Percentiles rank a stretch among this genome's conserved stretches.
Conservation (phyloP, 1,140 invertebrate species). For the Galleria mellonella region DNA sequence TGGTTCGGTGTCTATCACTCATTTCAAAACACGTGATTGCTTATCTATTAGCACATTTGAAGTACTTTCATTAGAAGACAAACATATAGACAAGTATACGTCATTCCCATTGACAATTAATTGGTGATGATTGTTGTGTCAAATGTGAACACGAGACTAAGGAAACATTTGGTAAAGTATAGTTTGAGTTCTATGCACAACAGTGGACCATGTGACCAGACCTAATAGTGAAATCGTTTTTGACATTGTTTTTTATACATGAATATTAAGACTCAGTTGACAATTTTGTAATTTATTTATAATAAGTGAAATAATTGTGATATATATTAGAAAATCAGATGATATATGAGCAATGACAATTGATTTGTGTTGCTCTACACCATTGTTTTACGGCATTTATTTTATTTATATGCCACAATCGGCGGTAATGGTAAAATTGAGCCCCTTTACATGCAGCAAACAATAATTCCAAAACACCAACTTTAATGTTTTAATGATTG, state of each 20-base stretch:
- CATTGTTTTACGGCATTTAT: slow-evolving; percentile 35
- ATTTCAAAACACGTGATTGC: slow-evolving; percentile 22
- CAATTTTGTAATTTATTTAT: slow-evolving; percentile 72
- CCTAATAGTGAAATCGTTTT: slow-evolving; percentile 59
- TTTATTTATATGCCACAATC: slow-evolving; percentile 34
- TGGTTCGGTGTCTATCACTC: slow-evolving; percentile 20
- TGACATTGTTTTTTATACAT: slow-evolving; percentile 64
- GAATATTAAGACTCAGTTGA: slow-evolving; percentile 62
- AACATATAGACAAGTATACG: slow-evolving; percentile 41
- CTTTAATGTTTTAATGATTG: slow-evolving; percentile 52
- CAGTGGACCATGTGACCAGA: slow-evolving; percentile 66
- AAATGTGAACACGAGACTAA: slow-evolving; percentile 42
- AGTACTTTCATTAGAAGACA: slow-evolving; percentile 60
- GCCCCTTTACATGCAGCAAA: slow-evolving; percentile 24
- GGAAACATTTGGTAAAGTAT: slow-evolving; percentile 47
- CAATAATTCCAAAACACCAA: slow-evolving; percentile 46
- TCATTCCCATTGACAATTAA: slow-evolving; percentile 52
- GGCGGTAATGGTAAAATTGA: slow-evolving; percentile 12
- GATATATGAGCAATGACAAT: slow-evolving; percentile 41
- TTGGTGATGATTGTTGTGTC: slow-evolving; percentile 55
- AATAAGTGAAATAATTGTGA: slow-evolving; percentile 69
- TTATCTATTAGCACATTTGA: slow-evolving; percentile 40
- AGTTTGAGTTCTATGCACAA: slow-evolving; percentile 59
- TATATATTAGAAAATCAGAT: slow-evolving; percentile 50
- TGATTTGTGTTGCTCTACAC: slow-evolving; percentile 32